These are phyloP conservation scores for Steinernema carpocapsae DNA, from an alignment of 2,888 invertebrate genomes.

Conservation along the genomic window DNA sequence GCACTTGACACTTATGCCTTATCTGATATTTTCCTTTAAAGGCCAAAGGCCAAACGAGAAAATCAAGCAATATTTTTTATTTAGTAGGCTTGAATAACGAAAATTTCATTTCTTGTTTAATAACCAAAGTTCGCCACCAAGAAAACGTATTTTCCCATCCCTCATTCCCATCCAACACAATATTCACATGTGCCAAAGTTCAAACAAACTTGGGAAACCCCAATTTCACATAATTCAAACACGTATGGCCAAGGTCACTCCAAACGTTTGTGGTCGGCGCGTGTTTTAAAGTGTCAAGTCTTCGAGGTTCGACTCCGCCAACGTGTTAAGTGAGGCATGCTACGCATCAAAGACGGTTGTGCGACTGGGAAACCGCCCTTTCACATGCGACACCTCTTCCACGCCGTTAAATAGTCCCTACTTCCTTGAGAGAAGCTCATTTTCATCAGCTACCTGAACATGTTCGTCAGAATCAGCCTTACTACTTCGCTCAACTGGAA, in stretches of 20 bases:
- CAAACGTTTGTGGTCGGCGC: neutral
- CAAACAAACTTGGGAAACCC: neutral
- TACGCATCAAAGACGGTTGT: neutral
- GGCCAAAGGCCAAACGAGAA: no score
- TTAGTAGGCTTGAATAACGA: no score
- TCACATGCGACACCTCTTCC: conserved; percentile 33
- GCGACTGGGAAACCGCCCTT: conserved; percentile 30
- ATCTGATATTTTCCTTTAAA: no score
- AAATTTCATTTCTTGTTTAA: no score
- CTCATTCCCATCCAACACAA: neutral
- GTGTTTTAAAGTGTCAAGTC: conserved; percentile 20
- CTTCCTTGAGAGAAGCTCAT: neutral
- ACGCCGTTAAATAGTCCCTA: conserved; percentile 15
- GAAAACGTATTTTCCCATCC: neutral
- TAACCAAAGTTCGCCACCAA: no score
- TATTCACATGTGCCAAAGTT: neutral
- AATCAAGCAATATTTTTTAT: no score
- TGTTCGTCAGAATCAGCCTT: conserved; percentile 21
- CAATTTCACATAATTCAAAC: neutral
- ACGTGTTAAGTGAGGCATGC: conserved; percentile 22
- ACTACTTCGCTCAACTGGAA: conserved; percentile 32
- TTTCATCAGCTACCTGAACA: neutral
- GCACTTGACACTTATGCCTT: no score
- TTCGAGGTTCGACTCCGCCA: neutral
- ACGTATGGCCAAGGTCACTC: neutral